phyloP scores from a whole-genome alignment of 1,140 invertebrate genomes.

The Leptestheria dahalacensis region DNA sequence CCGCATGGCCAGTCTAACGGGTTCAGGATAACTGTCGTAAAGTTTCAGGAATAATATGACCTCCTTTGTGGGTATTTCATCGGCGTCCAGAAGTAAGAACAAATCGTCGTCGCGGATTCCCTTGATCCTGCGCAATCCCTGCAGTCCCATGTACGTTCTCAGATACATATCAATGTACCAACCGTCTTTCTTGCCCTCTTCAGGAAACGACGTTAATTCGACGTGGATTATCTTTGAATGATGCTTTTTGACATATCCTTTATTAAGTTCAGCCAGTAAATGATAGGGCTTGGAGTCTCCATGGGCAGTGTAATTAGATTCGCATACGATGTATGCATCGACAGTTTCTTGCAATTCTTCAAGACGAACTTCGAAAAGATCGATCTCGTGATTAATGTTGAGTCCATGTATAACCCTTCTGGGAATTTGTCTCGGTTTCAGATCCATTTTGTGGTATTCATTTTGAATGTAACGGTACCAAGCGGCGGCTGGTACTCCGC shows the following conservation, averaged over 20 bases:
- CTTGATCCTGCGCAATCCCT: constrained; percentile 1
- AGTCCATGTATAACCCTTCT: constrained; percentile 21
- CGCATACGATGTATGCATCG: constrained; percentile 45
- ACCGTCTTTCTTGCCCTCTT: constrained; percentile 18
- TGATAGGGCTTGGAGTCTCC: constrained; percentile 26
- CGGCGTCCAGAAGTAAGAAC: constrained; percentile 38
- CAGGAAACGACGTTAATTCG: constrained; percentile 25
- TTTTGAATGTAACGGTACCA: constrained; percentile 12
- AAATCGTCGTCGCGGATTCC: constrained; percentile 40
- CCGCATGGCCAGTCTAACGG: constrained; percentile 40
- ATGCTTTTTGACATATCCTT: constrained; percentile 11
- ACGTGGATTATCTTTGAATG: constrained; percentile 41
- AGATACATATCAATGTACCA: constrained; percentile 21
- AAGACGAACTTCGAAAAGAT: constrained; percentile 36
- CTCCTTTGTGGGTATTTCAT: constrained; percentile 40
- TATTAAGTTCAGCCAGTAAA: constrained; percentile 20
- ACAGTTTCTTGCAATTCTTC: constrained; percentile 40
- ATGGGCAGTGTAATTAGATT: constrained; percentile 33
- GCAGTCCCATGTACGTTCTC: constrained; percentile 19
- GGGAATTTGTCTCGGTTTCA: constrained; percentile 18
- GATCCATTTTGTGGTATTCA: background rate
- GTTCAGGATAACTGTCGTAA: constrained; percentile 43
- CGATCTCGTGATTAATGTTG: constrained; percentile 21
- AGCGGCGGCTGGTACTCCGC: constrained; percentile 21
- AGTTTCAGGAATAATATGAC: constrained; percentile 47